Evolutionary conservation across 2,888 invertebrate genomes (phyloP).

Genomic region (Apodemia hepburni): DNA sequence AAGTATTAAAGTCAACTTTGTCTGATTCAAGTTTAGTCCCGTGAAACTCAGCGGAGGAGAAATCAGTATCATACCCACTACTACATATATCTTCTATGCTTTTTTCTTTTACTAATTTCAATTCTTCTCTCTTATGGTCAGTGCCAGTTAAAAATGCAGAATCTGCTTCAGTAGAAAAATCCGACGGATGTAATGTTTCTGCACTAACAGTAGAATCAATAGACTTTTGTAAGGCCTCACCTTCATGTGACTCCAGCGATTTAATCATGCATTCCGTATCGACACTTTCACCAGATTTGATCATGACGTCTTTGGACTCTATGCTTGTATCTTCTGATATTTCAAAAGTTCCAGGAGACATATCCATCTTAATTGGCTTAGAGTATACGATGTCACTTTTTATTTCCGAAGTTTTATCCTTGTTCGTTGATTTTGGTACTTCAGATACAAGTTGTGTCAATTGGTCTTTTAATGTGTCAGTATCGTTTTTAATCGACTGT

Average conservation of each 20-base stretch:
- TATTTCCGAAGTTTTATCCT: neutral
- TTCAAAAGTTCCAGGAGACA: slow-evolving; percentile 62
- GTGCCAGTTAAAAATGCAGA: slow-evolving; percentile 72
- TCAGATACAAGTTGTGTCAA: neutral
- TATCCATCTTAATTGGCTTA: slow-evolving; percentile 58
- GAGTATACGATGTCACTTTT: slow-evolving; percentile 25
- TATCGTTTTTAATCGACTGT: slow-evolving; percentile 48
- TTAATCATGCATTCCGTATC: slow-evolving; percentile 76
- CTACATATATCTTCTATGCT: slow-evolving; percentile 84
- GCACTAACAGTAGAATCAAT: slow-evolving; percentile 76
- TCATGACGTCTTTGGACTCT: slow-evolving; percentile 70
- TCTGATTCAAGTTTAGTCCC: slow-evolving; percentile 75
- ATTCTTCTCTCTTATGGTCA: slow-evolving; percentile 66
- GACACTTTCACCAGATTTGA: slow-evolving; percentile 73
- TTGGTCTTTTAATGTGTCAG: slow-evolving; percentile 19
- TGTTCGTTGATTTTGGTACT: neutral
- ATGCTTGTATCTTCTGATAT: slow-evolving; percentile 64
- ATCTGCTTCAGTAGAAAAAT: slow-evolving; percentile 74
- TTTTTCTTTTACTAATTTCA: slow-evolving; percentile 70
- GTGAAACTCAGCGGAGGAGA: slow-evolving; percentile 82
- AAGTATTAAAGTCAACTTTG: slow-evolving; percentile 71
- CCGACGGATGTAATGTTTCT: slow-evolving; percentile 74
- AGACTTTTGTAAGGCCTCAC: slow-evolving; percentile 72
- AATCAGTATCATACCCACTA: slow-evolving; percentile 83
- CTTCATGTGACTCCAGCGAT: slow-evolving; percentile 74